Base-by-base conservation (phyloP, 2,888 invertebrate genomes). In the Octonoba sinensis region DNA sequence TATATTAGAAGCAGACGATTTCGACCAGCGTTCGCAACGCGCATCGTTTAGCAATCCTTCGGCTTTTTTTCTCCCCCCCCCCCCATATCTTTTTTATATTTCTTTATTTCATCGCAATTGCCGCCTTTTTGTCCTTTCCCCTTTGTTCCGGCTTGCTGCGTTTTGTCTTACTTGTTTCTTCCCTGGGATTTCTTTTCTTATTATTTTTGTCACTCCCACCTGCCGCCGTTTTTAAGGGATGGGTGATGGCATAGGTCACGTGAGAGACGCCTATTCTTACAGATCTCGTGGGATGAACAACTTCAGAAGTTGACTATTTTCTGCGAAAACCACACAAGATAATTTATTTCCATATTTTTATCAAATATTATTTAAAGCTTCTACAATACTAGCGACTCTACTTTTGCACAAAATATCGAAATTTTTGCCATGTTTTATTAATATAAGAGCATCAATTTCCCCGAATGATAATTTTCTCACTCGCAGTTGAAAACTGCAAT, bases 1-100 rank as follows among this genome's bases (percentile, higher is more conserved):
- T 74, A 74, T 74, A 66, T 74, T 74, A 65, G 54, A 66, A 72
- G 51, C 36, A 47, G 72, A 64, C 71, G 71, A 64, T 74, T 74
- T 74, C 66, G 74, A 57, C 65, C 74, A 46, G 66, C 64, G 27
- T 46, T 64, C 44, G 44, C 64, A 64, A 64, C 57, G 74, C 74
- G 74, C 74, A 74, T 65, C 65, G 57, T 65, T 65, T 72, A 18
- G 18, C 20, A 36, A 36, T 8, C 8, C 11, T 36, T 54, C 20
- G n/a, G 13, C 16, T n/a, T 54, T 54, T 16, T 59, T 18, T 46
- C 57, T 47, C 22, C 18, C 24, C 46, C 57, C 44, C 15, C 2
- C 12, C n/a, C 36, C 18, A 20, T 4, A n/a, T 15, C 56, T 27
- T 13, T 44, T 16, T 36, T 46, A 12, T 67, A 2, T 46, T 62